Conservation (phyloP, 2,113 vertebrate genomes). For the Microcebus ravelobensis region DNA sequence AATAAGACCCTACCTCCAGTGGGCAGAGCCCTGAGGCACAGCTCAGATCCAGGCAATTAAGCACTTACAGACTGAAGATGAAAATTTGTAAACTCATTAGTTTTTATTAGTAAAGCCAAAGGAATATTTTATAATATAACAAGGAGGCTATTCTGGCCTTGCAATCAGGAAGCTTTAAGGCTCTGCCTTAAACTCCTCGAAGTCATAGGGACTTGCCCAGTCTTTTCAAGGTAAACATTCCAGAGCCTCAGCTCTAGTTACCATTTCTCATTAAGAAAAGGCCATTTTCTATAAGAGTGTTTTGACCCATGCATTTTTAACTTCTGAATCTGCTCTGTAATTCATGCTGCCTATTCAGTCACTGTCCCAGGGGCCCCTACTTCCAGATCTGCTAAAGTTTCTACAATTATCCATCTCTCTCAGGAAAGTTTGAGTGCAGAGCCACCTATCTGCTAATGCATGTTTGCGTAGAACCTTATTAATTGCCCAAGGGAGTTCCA, state of each 20-base stretch:
- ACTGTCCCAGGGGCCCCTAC: background rate
- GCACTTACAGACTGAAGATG: constrained; percentile 23
- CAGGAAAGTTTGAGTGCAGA: background rate
- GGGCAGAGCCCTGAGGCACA: background rate
- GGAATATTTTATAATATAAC: constrained; percentile 16
- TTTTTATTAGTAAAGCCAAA: constrained; percentile 72
- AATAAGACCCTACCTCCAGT: background rate
- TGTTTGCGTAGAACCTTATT: background rate
- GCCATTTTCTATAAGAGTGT: constrained; percentile 1
- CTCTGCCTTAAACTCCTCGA: background rate
- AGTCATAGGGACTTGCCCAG: background rate
- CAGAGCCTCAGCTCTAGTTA: background rate
- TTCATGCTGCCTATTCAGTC: background rate
- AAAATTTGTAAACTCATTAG: constrained; percentile 70
- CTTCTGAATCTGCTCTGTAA: background rate
- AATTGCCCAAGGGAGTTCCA: background rate
- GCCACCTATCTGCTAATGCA: background rate
- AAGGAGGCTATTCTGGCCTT: background rate
- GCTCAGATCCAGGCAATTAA: constrained; percentile 40
- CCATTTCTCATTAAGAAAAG: background rate
- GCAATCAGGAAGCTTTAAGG: constrained; percentile 18
- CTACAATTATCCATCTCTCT: background rate
- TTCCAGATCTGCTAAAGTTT: background rate
- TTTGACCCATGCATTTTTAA: background rate
- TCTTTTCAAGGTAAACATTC: constrained; percentile 40